Evolutionary conservation across 2,113 vertebrate genomes (phyloP), one percentile per base, ranked within the genome.

Genomic region (Dolichotis patagonum): DNA sequence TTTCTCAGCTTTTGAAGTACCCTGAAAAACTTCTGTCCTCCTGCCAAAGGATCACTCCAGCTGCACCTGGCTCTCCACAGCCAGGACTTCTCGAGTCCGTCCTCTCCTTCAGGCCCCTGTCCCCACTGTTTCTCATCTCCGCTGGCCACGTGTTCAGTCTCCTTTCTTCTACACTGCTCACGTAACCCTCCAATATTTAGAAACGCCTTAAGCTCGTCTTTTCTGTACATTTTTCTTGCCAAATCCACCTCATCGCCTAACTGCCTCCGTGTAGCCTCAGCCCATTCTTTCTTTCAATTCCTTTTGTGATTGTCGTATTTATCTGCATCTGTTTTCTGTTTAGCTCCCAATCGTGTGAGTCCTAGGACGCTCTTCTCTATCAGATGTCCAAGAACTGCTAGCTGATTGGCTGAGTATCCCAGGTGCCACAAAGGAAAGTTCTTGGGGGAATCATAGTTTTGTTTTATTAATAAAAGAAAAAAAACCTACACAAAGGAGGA

Each of bases 271-370:
- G 26, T 30, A 91, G 54, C 13, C 88, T 90, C 81, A 56, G 26
- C 22, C 75, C 73, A 46, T 86, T n/a, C 63, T 91, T 84, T 85
- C 63, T 87, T 80, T 96, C 84, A 56, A 2, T 67, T 69, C 77
- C 60, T 54, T 96, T 65, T 67, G 78, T 88, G 81, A 81, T 85
- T 46, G 52, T n/a, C 93, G 35, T 75, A 60, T 94, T 90, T 91
- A 95, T 90, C 82, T 85, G 67, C 82, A 96, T 96, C 91, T 95
- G 90, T 92, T 97, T 97, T 96, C 94, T 87, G 65, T 97, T 97
- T 90, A 84, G 58, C 52, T 96, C 69, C 67, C 87, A 95, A 90
- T 90, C 62, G 87, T 41, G 80, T 38, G 80, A 77, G 60, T 82
- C 77, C 83, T 63, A 28, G 13, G 86, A 96, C 86, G n/a, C 7